Evolutionary conservation across 2,113 vertebrate species (phyloP).

Genomic region (Neodon shergylaensis): DNA sequence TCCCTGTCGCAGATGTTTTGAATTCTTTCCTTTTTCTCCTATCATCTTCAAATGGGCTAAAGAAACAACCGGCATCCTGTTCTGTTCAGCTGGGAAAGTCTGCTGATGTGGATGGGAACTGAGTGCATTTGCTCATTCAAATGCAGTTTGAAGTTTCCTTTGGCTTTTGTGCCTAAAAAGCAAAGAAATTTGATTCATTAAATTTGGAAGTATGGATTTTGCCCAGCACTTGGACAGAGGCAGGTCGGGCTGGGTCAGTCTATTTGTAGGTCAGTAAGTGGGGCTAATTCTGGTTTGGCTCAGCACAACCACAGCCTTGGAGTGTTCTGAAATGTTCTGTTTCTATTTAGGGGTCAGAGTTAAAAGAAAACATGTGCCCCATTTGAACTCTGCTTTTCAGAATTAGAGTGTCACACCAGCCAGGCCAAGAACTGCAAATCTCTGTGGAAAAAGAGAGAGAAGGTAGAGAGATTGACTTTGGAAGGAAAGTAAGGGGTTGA

Average conservation of each 20-base stretch:
- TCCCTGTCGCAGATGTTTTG: slow-evolving; percentile 11
- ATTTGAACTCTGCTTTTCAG: slow-evolving; percentile 40
- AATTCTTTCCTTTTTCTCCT: not conserved
- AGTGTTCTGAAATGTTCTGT: slow-evolving; percentile 63
- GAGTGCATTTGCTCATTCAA: slow-evolving; percentile 46
- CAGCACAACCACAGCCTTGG: slow-evolving; percentile 34
- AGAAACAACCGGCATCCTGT: not conserved
- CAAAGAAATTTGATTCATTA: slow-evolving; percentile 67
- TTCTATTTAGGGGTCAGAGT: slow-evolving; percentile 69
- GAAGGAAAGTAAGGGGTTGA: not conserved
- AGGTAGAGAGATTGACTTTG: not conserved
- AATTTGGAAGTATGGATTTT: slow-evolving; percentile 72
- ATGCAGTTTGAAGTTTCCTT: slow-evolving; percentile 62
- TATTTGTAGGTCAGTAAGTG: slow-evolving; percentile 65
- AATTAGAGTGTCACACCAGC: not conserved
- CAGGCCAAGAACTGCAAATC: slow-evolving; percentile 7
- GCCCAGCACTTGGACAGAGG: slow-evolving; percentile 43
- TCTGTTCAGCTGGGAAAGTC: not conserved
- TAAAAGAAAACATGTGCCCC: slow-evolving; percentile 68
- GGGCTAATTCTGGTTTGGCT: slow-evolving; percentile 60
- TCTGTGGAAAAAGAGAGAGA: not conserved
- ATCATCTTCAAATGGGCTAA: not conserved
- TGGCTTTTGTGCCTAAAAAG: slow-evolving; percentile 59
- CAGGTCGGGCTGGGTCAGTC: slow-evolving; percentile 52
- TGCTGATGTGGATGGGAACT: not conserved